These are phyloP conservation scores for Nomada fucata DNA, from an alignment of 2,888 invertebrate genomes.

Conservation along the genomic window DNA sequence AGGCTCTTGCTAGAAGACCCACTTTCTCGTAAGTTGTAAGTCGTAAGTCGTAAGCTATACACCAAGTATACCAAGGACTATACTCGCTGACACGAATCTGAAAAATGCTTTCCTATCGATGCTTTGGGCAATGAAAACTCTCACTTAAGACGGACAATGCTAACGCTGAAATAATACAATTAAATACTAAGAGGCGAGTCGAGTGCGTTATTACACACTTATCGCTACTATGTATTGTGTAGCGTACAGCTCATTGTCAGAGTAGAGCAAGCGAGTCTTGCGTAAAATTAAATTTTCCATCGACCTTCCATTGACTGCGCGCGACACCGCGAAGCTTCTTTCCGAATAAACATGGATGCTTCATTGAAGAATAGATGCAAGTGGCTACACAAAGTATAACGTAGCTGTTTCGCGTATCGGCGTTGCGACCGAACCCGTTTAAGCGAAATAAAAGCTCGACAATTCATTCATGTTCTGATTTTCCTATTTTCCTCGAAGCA, in stretches of 20 bases:
- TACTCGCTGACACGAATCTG: neutral
- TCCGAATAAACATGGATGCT: neutral
- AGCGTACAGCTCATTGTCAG: neutral
- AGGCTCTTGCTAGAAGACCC: constrained; percentile 34
- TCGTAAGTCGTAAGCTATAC: neutral
- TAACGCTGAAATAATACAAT: no score
- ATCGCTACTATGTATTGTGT: constrained; percentile 21
- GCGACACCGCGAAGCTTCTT: neutral
- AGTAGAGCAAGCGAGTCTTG: constrained; percentile 31
- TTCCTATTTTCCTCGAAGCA: neutral
- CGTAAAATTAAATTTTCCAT: constrained; percentile 50
- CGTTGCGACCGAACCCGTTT: no score
- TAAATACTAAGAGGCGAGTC: no score
- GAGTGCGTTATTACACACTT: neutral
- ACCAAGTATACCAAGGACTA: constrained; percentile 22
- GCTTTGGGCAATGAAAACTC: neutral
- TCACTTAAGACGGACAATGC: no score
- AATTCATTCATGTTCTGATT: neutral
- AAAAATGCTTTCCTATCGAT: constrained; percentile 3
- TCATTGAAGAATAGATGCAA: no score
- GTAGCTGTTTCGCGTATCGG: no score
- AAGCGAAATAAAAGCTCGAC: neutral
- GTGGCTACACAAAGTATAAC: no score
- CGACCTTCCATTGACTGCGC: neutral
- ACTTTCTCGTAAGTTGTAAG: constrained; percentile 36